phyloP scores from a whole-genome alignment of 2,888 invertebrate genomes.

The Sicus ferrugineus region DNA sequence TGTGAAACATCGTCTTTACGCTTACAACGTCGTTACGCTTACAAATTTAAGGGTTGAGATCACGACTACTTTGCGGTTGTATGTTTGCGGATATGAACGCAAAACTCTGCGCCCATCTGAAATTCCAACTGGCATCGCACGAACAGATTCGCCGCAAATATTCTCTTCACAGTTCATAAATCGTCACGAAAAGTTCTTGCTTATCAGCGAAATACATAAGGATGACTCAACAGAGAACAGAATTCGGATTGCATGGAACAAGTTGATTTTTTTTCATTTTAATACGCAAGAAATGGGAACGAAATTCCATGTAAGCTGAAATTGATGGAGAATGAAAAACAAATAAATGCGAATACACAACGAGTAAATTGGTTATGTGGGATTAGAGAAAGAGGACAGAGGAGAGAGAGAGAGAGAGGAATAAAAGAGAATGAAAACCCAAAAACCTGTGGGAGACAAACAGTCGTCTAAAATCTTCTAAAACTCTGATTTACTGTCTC shows the following conservation, averaged over 20 bases:
- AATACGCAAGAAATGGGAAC: not conserved
- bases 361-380: no score
- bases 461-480: no score
- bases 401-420: no score
- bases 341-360: not conserved
- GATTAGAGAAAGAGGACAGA: no score
- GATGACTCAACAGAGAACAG: slow-evolving; percentile 11
- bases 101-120: not conserved
- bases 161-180: slow-evolving; percentile 5
- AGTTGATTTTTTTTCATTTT: not conserved
- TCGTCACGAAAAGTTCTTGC: slow-evolving; percentile 6
- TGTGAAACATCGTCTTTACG: not conserved
- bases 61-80: no score
- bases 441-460: no score
- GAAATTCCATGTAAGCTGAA: slow-evolving; percentile 6
- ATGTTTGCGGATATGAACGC: no score
- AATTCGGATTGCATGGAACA: not conserved
- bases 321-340: slow-evolving; percentile 10
- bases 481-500: no score
- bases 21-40: not conserved
- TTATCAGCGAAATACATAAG: slow-evolving; percentile 24
- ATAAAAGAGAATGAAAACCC: no score
- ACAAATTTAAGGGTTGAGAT: not conserved
- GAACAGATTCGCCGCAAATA: slow-evolving; percentile 14
- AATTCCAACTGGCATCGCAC: not conserved